A percentile compares a stretch with the other conserved stretches of the same genome.
phyloP scores from a whole-genome alignment of 2,113 vertebrate species.

The Hylia prasina region DNA sequence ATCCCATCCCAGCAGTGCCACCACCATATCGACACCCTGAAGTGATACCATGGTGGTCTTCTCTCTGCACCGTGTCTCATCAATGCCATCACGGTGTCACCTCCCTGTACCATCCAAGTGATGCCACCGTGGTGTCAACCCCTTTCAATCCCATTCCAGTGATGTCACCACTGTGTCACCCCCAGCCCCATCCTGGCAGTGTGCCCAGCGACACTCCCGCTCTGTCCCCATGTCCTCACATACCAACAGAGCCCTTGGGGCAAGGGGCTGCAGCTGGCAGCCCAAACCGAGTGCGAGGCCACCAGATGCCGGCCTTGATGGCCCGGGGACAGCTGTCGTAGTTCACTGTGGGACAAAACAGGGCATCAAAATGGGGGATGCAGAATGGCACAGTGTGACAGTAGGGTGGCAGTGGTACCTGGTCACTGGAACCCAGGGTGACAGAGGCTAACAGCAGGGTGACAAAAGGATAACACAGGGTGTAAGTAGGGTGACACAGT shows the following conservation, averaged over 20 bases:
- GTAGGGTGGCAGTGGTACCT: too few relatives aligned
- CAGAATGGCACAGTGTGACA: not conserved
- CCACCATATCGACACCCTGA: too few relatives aligned
- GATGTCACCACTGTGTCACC: not conserved
- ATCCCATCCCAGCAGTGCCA: not conserved
- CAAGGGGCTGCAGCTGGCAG: constrained; percentile 89
- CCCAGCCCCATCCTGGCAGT: not conserved
- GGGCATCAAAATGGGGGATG: not conserved
- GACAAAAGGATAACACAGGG: not conserved
- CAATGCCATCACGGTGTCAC: not conserved
- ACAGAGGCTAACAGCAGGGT: too few relatives aligned
- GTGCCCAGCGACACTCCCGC: not conserved
- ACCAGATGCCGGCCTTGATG: constrained; percentile 91
- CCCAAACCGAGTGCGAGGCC: constrained; percentile 94
- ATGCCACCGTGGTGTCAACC: not conserved
- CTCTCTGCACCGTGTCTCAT: not conserved
- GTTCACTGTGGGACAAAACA: constrained; percentile 77
- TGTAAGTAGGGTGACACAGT: not conserved
- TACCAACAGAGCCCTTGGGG: constrained; percentile 89
- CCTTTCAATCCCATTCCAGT: not conserved
- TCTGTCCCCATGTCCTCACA: not conserved
- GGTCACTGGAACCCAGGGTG: too few relatives aligned
- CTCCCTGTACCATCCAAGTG: not conserved
- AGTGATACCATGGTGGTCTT: not conserved
- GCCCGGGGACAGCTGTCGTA: constrained; percentile 95